Percentiles rank a stretch among this genome's conserved stretches.
phyloP scores from a whole-genome alignment of 2,797 vertebrate species.

The Mionectes olivaceus region DNA sequence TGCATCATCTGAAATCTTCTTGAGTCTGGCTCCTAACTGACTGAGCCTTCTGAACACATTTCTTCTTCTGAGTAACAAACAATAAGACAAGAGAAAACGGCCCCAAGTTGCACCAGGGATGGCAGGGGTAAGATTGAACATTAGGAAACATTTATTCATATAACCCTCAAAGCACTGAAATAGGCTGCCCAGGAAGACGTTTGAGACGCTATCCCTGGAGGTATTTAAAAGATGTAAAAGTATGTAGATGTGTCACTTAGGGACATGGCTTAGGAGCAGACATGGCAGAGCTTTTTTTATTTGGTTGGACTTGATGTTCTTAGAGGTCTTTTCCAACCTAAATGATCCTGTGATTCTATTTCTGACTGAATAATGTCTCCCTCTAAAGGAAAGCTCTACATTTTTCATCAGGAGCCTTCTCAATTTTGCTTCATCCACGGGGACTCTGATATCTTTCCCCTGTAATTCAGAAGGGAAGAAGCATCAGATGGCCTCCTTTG shows the following conservation, averaged over 20 bases:
- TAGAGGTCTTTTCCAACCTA: background rate
- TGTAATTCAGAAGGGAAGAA: background rate
- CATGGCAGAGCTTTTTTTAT: background rate
- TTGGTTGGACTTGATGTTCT: background rate
- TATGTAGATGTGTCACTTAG: background rate
- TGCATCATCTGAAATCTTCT: background rate
- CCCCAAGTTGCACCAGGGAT: accelerated
- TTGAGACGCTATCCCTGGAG: background rate
- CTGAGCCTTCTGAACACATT: background rate
- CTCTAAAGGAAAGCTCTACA: background rate
- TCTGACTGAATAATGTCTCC: background rate
- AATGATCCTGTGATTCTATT: background rate
- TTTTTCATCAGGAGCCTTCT: background rate
- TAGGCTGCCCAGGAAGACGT: background rate
- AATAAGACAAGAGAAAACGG: background rate
- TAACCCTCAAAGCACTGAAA: background rate
- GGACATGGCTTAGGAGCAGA: background rate
- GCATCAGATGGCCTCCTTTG: background rate
- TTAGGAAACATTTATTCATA: background rate
- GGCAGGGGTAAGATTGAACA: background rate
- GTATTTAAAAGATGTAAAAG: background rate
- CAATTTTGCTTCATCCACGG: background rate
- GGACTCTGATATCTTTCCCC: background rate
- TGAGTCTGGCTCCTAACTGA: accelerated
- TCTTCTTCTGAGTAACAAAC: background rate